Evolutionary conservation across 2,797 vertebrate species (phyloP).

Genomic region (Paedocypris micromegethes): DNA sequence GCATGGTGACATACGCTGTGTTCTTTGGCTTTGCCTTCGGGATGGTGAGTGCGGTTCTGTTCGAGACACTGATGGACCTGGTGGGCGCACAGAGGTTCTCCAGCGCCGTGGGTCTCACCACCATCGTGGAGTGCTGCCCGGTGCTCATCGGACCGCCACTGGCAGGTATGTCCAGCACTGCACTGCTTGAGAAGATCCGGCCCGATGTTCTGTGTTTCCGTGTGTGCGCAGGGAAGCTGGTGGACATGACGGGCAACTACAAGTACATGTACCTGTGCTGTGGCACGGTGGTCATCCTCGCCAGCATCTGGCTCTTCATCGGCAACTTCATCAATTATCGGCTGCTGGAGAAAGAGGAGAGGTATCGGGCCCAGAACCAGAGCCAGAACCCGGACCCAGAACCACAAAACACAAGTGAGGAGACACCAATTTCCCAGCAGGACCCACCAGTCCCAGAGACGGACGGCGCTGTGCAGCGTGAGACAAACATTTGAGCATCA

Average conservation of each 20-base stretch:
- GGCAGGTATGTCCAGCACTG: conserved; percentile 75
- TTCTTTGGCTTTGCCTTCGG: conserved; percentile 96
- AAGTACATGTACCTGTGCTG: conserved; percentile 91
- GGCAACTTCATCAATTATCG: conserved; percentile 93
- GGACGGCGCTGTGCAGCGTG: conserved; percentile 74
- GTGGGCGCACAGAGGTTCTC: conserved; percentile 89
- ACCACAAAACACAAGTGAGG: too few species aligned
- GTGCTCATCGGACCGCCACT: conserved; percentile 92
- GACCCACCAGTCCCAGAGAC: conserved; percentile 43
- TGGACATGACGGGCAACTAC: conserved; percentile 87
- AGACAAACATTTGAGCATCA: conserved; percentile 84
- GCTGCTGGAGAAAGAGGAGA: conserved; percentile 72
- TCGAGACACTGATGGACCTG: conserved; percentile 93
- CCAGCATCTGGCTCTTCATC: conserved; percentile 89
- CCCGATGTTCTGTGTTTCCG: too few species aligned
- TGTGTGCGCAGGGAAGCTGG: conserved; percentile 78
- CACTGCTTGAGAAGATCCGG: conserved; percentile 47
- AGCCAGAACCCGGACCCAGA: conserved; percentile 50
- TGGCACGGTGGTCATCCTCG: conserved; percentile 76
- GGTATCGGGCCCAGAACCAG: conserved; percentile 64
- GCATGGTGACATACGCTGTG: conserved; percentile 84
- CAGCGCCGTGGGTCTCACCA: conserved; percentile 91
- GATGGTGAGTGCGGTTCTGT: conserved; percentile 92
- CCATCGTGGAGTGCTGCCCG: conserved; percentile 89
- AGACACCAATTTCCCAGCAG: too few species aligned